Evolutionary conservation across 1,140 invertebrate genomes (phyloP).

Genomic region (Drosophila sulfurigaster): DNA sequence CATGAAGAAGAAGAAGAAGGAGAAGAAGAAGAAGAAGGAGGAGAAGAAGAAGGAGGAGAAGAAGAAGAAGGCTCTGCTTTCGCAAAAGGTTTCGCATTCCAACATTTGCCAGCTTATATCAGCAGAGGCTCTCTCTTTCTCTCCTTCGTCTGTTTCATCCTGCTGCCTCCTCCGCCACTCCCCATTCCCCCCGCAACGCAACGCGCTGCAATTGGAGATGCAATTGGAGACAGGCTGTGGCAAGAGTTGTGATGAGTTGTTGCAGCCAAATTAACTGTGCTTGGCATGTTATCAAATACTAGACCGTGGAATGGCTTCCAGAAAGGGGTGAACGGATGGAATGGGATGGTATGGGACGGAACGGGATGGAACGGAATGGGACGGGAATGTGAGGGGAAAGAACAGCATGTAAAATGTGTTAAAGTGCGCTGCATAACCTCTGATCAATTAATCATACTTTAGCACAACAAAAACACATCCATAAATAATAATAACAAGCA

Average conservation of each 20-base stretch:
- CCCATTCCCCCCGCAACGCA: background rate
- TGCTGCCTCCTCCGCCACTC: no score
- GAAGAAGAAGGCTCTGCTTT: background rate
- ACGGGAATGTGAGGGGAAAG: background rate
- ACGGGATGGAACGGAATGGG: no score
- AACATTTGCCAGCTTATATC: background rate
- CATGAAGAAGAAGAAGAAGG: background rate
- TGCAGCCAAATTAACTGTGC: slow-evolving; percentile 45
- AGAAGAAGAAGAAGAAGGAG: no score
- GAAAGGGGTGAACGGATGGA: background rate
- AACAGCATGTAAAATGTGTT: slow-evolving; percentile 45
- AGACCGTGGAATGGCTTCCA: no score
- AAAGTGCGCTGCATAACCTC: slow-evolving; percentile 48
- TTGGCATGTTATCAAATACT: background rate
- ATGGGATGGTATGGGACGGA: background rate
- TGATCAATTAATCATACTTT: slow-evolving; percentile 73
- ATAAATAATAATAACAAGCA: slow-evolving; percentile 62
- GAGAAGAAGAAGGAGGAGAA: no score
- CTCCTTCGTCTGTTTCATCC: no score
- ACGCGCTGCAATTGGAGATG: slow-evolving; percentile 10
- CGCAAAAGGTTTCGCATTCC: slow-evolving; percentile 22
- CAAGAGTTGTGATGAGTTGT: slow-evolving; percentile 8
- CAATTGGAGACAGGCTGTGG: slow-evolving; percentile 20
- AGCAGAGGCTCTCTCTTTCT: background rate
- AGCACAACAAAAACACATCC: slow-evolving; percentile 50